Conservation (phyloP, 2,888 invertebrate species). For the Mechanitis messenoides region DNA sequence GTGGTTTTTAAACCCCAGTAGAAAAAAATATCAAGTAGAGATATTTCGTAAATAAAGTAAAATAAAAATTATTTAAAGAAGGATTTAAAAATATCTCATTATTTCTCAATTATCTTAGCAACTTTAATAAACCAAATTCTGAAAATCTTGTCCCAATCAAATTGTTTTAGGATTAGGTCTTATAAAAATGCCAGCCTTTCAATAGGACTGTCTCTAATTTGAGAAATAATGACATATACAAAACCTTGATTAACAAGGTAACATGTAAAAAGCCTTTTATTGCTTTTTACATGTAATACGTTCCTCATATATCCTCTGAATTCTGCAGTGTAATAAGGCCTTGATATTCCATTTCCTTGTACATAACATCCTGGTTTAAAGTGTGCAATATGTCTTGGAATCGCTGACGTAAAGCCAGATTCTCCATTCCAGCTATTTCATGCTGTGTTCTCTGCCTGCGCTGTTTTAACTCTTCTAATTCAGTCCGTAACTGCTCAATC, state of each 20-base stretch:
- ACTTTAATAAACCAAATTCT: too few relatives aligned
- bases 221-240: background rate
- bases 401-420: slow-evolving; percentile 86
- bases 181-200: too few relatives aligned
- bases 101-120: background rate
- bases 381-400: slow-evolving; percentile 89
- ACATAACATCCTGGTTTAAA: slow-evolving; percentile 86
- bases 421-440: slow-evolving; percentile 90
- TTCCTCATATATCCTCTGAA: slow-evolving; percentile 59
- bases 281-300: slow-evolving; percentile 23
- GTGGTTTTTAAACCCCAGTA: too few relatives aligned
- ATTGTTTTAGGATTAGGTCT: too few relatives aligned
- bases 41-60: background rate
- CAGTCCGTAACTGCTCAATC: slow-evolving; percentile 82
- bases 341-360: slow-evolving; percentile 83
- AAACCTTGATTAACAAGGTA: background rate
- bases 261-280: slow-evolving; percentile 1
- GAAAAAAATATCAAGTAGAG: too few relatives aligned
- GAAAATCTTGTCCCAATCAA: too few relatives aligned
- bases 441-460: slow-evolving; percentile 86
- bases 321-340: slow-evolving; percentile 60
- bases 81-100: background rate
- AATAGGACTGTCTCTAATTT: background rate
- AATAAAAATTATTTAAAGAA: background rate
- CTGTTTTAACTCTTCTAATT: slow-evolving; percentile 84